Evolutionary conservation across 1,140 invertebrate species (phyloP).

Genomic region (Eciton burchellii): DNA sequence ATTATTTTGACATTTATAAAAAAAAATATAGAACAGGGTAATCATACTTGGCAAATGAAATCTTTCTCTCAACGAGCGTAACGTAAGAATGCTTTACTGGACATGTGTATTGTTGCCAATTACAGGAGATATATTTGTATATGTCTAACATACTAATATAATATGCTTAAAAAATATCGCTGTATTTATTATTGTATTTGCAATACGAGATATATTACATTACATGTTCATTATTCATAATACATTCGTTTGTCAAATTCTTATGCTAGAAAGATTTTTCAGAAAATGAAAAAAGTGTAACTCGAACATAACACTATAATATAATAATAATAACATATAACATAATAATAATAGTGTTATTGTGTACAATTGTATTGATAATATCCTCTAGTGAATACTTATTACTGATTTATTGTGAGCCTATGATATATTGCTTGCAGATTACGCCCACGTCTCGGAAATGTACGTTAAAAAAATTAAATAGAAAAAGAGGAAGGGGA

Average conservation of each 20-base stretch:
- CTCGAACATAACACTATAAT: not conserved
- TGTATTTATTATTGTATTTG: not conserved
- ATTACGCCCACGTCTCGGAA: constrained; percentile 47
- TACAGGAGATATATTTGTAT: not conserved
- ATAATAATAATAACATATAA: not conserved
- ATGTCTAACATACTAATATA: not conserved
- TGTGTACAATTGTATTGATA: constrained; percentile 7
- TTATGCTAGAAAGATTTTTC: not conserved
- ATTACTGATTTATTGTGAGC: not conserved
- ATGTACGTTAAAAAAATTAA: constrained; percentile 63
- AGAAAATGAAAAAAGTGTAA: constrained; percentile 26
- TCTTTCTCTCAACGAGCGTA: not conserved
- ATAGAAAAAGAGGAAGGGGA: constrained; percentile 44
- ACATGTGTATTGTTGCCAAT: not conserved
- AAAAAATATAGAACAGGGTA: constrained; percentile 31
- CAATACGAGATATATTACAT: not conserved
- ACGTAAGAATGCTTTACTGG: not conserved
- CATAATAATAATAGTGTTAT: not conserved
- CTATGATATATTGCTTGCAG: constrained; percentile 43
- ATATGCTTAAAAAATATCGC: not conserved
- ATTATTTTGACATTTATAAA: not conserved
- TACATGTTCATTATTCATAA: no score
- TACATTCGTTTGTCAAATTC: constrained; percentile 8
- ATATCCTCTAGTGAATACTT: not conserved
- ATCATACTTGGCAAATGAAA: constrained; percentile 26